A percentile compares a stretch with the other conserved stretches of the same genome.
These are phyloP conservation scores for Saguinus imperator DNA, from an alignment of 2,113 vertebrate genomes.

Conservation along the genomic window DNA sequence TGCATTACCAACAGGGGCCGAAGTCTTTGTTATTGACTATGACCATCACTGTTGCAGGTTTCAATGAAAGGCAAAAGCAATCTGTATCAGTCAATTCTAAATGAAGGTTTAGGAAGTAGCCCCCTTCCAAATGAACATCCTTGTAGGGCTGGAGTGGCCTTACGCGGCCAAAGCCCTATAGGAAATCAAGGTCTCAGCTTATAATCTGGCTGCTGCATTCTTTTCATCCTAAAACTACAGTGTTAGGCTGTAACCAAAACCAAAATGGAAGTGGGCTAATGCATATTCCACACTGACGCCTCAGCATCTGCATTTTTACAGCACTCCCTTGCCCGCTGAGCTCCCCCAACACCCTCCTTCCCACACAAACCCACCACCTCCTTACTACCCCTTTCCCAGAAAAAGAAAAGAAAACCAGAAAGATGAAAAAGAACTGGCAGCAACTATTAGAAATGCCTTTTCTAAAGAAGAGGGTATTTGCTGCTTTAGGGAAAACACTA, in stretches of 20 bases:
- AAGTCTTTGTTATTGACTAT: constrained; percentile 78
- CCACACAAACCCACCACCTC: background rate
- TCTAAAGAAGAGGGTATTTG: constrained; percentile 88
- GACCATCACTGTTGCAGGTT: constrained; percentile 76
- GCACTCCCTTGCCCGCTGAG: background rate
- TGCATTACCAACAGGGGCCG: constrained; percentile 34
- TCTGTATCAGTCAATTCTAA: constrained; percentile 62
- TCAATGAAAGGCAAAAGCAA: constrained; percentile 68
- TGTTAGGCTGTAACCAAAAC: background rate
- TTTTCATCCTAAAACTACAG: constrained; percentile 2
- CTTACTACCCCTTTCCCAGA: background rate
- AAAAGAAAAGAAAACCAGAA: background rate
- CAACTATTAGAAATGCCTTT: constrained; percentile 84
- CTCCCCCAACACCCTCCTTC: background rate
- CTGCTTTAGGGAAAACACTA: constrained; percentile 90
- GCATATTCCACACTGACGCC: constrained; percentile 61
- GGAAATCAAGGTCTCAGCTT: constrained; percentile 62
- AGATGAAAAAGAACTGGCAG: constrained; percentile 1
- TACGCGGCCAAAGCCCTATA: background rate
- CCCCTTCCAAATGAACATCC: constrained; percentile 77
- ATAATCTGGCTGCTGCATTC: constrained; percentile 59
- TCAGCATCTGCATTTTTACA: constrained; percentile 49
- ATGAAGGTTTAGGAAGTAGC: constrained; percentile 48
- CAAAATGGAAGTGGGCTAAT: constrained; percentile 57
- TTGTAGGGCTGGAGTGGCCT: background rate